Base-by-base conservation (phyloP, 2,888 invertebrate genomes). In the Seladonia tumulorum region DNA sequence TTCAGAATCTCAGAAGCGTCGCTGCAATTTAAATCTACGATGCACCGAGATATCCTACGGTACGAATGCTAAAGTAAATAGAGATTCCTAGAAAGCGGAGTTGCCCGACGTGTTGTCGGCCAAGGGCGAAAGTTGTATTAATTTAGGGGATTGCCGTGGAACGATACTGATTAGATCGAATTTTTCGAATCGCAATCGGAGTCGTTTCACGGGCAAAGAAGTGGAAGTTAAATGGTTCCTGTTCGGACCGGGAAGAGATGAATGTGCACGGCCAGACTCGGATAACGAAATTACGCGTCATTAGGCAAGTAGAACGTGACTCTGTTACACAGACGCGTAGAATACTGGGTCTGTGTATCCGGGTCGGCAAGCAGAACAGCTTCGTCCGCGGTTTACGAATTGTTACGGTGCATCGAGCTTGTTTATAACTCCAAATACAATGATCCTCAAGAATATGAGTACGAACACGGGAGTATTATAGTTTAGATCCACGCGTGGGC, bases 251-350 rank as follows among this genome's bases (percentile, higher is more conserved):
- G 47, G 49, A 49, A 57, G 39, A 83, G 70, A n/a, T 25, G 66
- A 63, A 76, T 22, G 35, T 68, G 5, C 25, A 42, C n/a, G 75
- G 39, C 35, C 25, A 63, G 70, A 68, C 29, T 47, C 22, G n/a
- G 47, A 42, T 74, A 75, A 82, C 42, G 49, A 70, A 53, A 45
- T 74, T 45, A 60, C 84, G 74, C 76, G 72, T 81, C 70, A 63
- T 42, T 68, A 74, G 39, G 8, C 60, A 83, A 83, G 60, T 77
- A 60, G 83, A 83, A 71, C 83, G 49, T 42, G 77, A 73, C 68
- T 39, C 35, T 72, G 29, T 16, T 68, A 29, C 18, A 18, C 83
- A 66, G 82, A 53, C 83, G 53, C 39, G 29, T 60, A 35, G 71
- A 63, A 60, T 35, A 35, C n/a, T 8, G 18, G 3, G 1, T 14